Conservation (phyloP, 1,140 invertebrate genomes). For the Laodelphax striatellus region DNA sequence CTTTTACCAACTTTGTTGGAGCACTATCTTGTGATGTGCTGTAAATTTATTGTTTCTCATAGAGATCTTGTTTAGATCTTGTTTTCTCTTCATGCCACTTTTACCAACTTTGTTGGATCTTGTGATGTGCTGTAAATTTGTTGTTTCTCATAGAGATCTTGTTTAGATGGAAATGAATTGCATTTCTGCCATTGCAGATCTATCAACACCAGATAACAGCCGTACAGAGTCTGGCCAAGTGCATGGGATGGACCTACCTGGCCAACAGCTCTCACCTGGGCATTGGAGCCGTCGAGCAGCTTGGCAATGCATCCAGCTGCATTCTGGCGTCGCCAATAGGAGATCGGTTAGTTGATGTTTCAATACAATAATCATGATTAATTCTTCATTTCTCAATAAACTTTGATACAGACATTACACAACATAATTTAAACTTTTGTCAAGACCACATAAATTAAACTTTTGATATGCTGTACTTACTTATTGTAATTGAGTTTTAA, state of each 20-base stretch:
- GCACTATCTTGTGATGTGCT: too few species aligned
- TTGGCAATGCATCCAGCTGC: constrained; percentile 80
- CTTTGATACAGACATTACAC: too few species aligned
- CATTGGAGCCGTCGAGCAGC: constrained; percentile 73
- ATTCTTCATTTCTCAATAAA: too few species aligned
- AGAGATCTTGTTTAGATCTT: too few species aligned
- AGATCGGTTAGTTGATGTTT: constrained; percentile 41
- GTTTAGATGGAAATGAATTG: neutral
- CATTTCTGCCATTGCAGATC: constrained; percentile 47
- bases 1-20: too few species aligned
- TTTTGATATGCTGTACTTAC: too few species aligned
- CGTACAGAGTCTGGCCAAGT: constrained; percentile 74
- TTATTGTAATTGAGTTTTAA: too few species aligned
- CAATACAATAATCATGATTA: neutral
- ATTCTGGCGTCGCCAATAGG: constrained; percentile 78
- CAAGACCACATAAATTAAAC: too few species aligned
- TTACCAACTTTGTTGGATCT: too few species aligned
- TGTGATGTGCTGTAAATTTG: neutral
- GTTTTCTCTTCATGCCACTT: too few species aligned
- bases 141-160: too few species aligned
- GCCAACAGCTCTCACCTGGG: constrained; percentile 77
- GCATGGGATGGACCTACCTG: constrained; percentile 88
- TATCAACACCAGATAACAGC: constrained; percentile 87
- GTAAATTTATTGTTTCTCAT: neutral
- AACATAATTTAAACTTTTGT: too few species aligned